Conservation (phyloP, 2,797 vertebrate species). For the Sciurus carolinensis region DNA sequence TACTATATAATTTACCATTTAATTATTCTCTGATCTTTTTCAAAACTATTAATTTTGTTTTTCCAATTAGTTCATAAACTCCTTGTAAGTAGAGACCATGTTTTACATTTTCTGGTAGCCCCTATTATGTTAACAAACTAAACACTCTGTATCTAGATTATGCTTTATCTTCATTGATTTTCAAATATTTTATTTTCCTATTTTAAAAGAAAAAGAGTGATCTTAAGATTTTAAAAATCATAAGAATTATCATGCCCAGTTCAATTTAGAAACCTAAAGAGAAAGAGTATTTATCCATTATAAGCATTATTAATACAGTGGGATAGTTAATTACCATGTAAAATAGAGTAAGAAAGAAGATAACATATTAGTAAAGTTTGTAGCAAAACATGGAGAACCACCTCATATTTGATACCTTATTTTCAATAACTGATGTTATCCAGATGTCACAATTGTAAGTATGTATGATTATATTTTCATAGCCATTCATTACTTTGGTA, state of each 20-base stretch:
- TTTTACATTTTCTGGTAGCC: neutral
- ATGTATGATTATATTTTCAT: conserved; percentile 91
- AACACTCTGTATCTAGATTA: conserved; percentile 34
- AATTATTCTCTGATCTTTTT: conserved; percentile 48
- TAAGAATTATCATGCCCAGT: neutral
- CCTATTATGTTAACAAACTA: neutral
- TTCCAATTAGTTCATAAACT: neutral
- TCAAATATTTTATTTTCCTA: conserved; percentile 63
- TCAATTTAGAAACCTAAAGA: conserved; percentile 45
- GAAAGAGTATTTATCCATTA: conserved; percentile 32
- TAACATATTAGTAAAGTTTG: neutral
- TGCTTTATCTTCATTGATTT: neutral
- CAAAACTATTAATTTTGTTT: conserved; percentile 39
- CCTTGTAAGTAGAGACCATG: conserved; percentile 24
- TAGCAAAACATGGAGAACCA: neutral
- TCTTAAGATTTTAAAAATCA: conserved; percentile 51
- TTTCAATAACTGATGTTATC: conserved; percentile 94
- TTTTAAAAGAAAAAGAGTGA: conserved; percentile 73
- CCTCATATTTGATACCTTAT: conserved; percentile 91
- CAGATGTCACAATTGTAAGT: conserved; percentile 91
- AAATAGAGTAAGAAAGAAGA: conserved; percentile 51
- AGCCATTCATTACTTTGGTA: conserved; percentile 90
- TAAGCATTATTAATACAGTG: conserved; percentile 51
- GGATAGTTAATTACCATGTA: conserved; percentile 22
- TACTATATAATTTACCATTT: neutral